Conservation (phyloP, 2,113 vertebrate species). For the Archocentrus centrarchus region DNA sequence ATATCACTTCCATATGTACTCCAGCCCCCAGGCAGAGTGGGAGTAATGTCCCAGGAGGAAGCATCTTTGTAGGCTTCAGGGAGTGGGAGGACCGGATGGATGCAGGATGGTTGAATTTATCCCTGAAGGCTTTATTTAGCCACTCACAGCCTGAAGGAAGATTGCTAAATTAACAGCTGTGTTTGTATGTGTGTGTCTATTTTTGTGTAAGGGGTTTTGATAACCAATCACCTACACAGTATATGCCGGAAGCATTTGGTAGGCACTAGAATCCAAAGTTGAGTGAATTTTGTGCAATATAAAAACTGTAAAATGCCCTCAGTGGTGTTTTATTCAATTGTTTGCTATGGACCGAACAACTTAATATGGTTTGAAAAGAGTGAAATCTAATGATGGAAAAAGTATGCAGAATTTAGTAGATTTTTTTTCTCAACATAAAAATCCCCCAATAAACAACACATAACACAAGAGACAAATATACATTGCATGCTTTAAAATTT, state of each 20-base stretch:
- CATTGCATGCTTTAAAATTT: background rate
- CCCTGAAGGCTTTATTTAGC: slow-evolving; percentile 53
- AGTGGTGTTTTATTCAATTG: background rate
- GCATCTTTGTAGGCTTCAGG: slow-evolving; percentile 22
- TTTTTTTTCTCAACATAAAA: background rate
- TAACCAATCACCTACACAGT: background rate
- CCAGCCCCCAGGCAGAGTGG: slow-evolving; percentile 47
- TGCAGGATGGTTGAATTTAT: slow-evolving; percentile 39
- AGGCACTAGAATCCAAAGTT: background rate
- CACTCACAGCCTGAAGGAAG: slow-evolving; percentile 40
- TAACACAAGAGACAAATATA: background rate
- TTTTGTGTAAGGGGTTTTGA: slow-evolving; percentile 2
- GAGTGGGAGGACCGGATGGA: slow-evolving; percentile 28
- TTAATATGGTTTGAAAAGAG: background rate
- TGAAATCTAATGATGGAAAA: background rate
- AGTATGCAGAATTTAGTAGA: background rate
- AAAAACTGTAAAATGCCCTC: background rate
- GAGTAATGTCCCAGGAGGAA: slow-evolving; percentile 54
- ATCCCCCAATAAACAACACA: background rate
- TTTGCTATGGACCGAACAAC: background rate
- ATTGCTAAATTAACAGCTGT: slow-evolving; percentile 42
- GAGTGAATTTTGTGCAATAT: background rate
- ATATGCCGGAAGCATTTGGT: background rate
- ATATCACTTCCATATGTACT: slow-evolving; percentile 37
- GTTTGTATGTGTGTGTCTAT: slow-evolving; percentile 12